Evolutionary conservation across 2,888 invertebrate genomes (phyloP).

Genomic region (Caenorhabditis sinica): DNA sequence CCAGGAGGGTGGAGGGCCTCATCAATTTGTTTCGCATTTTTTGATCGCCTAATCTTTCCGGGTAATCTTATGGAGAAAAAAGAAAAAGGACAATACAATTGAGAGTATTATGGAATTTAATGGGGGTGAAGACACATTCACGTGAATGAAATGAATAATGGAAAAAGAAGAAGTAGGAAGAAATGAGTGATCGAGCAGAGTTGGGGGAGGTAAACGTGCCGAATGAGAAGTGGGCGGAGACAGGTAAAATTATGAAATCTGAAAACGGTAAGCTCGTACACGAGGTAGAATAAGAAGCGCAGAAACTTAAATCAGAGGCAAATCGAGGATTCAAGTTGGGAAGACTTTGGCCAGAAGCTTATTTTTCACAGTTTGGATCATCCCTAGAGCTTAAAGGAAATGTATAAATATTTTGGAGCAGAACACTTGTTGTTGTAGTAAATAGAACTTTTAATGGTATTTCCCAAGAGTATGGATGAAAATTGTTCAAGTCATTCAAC

Average conservation of each 20-base stretch:
- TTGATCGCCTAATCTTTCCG: slow-evolving; percentile 49
- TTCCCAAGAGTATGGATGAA: too few species aligned
- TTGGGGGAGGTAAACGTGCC: slow-evolving; percentile 1
- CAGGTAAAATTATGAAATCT: not conserved
- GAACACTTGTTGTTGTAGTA: too few species aligned
- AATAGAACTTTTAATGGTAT: too few species aligned
- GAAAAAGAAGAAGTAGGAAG: not conserved
- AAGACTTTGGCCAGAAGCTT: too few species aligned
- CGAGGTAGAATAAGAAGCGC: too few species aligned
- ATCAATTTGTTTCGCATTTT: slow-evolving; percentile 47
- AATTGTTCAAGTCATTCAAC: too few species aligned
- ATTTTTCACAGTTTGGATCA: too few species aligned
- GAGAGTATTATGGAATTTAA: not conserved
- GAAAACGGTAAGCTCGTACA: too few species aligned
- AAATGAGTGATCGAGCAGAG: slow-evolving; percentile 1
- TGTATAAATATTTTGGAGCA: too few species aligned
- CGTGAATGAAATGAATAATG: slow-evolving; percentile 23
- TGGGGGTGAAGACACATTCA: slow-evolving; percentile 10
- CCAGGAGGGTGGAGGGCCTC: not conserved
- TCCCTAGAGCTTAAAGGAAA: too few species aligned
- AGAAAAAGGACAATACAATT: not conserved
- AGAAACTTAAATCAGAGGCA: too few species aligned
- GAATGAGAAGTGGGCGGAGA: slow-evolving; percentile 1
- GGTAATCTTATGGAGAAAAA: slow-evolving; percentile 35
- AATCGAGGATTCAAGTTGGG: too few species aligned